Evolutionary conservation across 1,140 invertebrate species (phyloP).

Genomic region (Trichomalopsis sarcophagae): DNA sequence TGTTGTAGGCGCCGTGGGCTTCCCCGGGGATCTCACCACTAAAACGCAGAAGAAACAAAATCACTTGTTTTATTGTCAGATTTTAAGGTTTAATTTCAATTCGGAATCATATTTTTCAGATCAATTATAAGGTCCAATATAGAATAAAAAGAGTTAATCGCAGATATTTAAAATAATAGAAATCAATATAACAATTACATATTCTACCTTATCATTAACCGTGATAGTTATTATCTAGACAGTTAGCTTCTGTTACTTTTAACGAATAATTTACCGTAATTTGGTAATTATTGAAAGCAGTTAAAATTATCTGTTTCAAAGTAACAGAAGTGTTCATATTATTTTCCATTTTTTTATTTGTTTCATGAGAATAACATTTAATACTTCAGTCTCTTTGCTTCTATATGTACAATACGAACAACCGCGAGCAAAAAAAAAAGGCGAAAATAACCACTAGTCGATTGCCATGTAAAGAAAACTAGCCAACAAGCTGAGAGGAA

Average conservation of each 20-base stretch:
- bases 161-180: neutral
- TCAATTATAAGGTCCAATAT: slow-evolving; percentile 46
- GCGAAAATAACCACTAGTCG: neutral
- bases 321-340: slow-evolving; percentile 17
- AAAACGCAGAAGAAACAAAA: slow-evolving; percentile 73
- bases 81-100: neutral
- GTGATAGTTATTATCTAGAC: neutral
- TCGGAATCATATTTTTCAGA: slow-evolving; percentile 25
- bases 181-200: neutral
- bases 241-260: slow-evolving; percentile 25
- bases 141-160: neutral
- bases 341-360: neutral
- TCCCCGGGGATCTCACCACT: slow-evolving; percentile 75
- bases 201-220: slow-evolving; percentile 46
- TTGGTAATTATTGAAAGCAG: neutral
- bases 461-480: slow-evolving; percentile 48
- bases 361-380: neutral
- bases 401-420: slow-evolving; percentile 29
- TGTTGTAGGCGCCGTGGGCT: slow-evolving; percentile 73
- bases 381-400: slow-evolving; percentile 47
- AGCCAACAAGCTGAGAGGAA: slow-evolving; percentile 67
- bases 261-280: neutral
- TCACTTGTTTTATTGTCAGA: slow-evolving; percentile 60
- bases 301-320: neutral
- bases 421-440: slow-evolving; percentile 18